Evolutionary conservation across 2,888 invertebrate genomes (phyloP).

Genomic region (Lithophane semibrunnea): DNA sequence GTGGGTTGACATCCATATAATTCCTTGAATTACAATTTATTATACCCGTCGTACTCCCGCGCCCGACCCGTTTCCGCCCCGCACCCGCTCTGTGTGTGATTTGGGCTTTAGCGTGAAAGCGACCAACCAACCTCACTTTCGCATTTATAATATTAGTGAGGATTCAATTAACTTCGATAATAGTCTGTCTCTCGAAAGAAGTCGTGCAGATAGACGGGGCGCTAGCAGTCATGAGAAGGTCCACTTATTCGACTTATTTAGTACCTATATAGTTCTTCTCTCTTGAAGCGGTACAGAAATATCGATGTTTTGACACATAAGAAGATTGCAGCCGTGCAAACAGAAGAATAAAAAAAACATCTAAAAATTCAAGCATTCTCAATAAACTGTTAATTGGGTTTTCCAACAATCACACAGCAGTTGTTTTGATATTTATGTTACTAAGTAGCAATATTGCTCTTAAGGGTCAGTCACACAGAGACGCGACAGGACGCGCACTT

Average conservation of each 20-base stretch:
- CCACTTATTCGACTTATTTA: background rate
- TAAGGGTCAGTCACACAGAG: too few species aligned
- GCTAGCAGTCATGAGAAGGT: background rate
- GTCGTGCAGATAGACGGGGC: background rate
- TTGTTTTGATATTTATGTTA: background rate
- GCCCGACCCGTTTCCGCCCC: too few species aligned
- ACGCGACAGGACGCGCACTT: too few species aligned
- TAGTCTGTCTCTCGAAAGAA: background rate
- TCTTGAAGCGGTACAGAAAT: background rate
- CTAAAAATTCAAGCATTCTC: too few species aligned
- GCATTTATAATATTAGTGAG: too few species aligned
- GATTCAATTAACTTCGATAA: too few species aligned
- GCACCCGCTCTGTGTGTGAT: too few species aligned
- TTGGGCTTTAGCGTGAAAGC: too few species aligned
- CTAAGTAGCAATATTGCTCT: background rate
- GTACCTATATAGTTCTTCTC: background rate
- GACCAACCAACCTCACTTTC: too few species aligned
- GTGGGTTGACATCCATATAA: too few species aligned
- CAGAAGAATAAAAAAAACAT: background rate
- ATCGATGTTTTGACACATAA: background rate
- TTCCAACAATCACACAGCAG: background rate
- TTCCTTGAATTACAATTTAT: too few species aligned
- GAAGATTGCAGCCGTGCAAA: background rate
- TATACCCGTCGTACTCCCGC: too few species aligned
- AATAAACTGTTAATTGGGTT: background rate